Evolutionary conservation across 1,140 invertebrate genomes (phyloP).

Genomic region (Drosophila willistoni): DNA sequence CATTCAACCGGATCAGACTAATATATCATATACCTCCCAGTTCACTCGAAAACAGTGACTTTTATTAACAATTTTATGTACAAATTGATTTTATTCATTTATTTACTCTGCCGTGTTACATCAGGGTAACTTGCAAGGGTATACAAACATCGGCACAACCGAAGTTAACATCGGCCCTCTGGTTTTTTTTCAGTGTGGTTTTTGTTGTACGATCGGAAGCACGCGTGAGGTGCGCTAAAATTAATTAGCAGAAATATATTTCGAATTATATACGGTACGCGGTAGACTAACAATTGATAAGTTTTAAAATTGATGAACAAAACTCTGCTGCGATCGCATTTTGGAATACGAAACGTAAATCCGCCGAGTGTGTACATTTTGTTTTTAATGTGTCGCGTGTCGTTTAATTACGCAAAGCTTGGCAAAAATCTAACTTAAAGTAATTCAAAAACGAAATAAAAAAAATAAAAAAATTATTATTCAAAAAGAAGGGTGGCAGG

Average conservation of each 20-base stretch:
- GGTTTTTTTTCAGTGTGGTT: too few species aligned
- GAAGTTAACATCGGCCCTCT: too few species aligned
- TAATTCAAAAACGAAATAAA: not conserved
- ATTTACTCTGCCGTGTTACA: too few species aligned
- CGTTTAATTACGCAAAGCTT: constrained; percentile 29
- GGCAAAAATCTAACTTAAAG: constrained; percentile 18
- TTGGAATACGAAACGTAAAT: constrained; percentile 20
- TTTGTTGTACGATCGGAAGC: not conserved
- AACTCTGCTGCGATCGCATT: constrained; percentile 18
- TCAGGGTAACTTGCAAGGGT: too few species aligned
- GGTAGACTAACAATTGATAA: constrained; percentile 8
- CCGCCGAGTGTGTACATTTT: constrained; percentile 11
- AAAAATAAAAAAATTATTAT: not conserved
- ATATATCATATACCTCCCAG: too few species aligned
- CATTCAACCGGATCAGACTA: too few species aligned
- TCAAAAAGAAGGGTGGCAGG: not conserved
- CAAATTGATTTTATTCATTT: too few species aligned
- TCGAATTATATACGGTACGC: constrained; percentile 2
- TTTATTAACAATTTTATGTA: too few species aligned
- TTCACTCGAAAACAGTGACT: too few species aligned
- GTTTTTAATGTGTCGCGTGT: constrained; percentile 16
- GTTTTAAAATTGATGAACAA: not conserved
- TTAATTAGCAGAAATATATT: not conserved
- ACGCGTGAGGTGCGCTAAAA: not conserved
- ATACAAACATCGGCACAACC: too few species aligned